Evolutionary conservation across 2,797 vertebrate species (phyloP), one percentile per base, ranked within the genome.

Genomic region (Taeniopygia guttata): DNA sequence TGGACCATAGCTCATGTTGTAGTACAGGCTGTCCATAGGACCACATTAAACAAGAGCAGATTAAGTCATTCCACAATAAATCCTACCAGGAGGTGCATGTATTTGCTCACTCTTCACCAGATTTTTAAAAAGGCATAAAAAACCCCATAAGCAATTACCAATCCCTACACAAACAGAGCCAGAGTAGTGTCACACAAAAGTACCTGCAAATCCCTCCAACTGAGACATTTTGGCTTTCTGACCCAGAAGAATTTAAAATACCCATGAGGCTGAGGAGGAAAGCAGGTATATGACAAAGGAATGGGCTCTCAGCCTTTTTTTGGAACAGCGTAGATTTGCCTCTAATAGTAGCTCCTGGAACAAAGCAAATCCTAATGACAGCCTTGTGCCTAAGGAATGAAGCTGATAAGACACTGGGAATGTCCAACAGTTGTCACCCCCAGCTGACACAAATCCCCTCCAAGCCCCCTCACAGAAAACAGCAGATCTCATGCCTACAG

Each of bases 371-470:
- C 68, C 49, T 84, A 83, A 85, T 77, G 43, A 49, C 62, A 55
- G 81, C 68, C 42, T 87, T 58, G 36, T 60, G 64, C 78, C 58
- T 64, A 87, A 84, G 6, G 81, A 84, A 94, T 8, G 18, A 96
- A 56, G 76, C 36, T 60, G 49, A 30, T 95, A 89, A 93, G 54
- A 78, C 76, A 76, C 51, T 26, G 76, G 51, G 76, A 94, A 95
- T 77, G 51, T 49, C 84, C 93, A 95, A 85, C 92, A 95, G 89
- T 92, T 96, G 95, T 95, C 89, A 85, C 21, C 6, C 40, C 26
- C 81, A 92, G 66, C 78, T 93, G 72, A 75, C 70, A 92, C 22
- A 95, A 92, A 94, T 89, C 89, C 88, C 56, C 55, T 79, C 51
- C 5, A 4, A 87, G 62, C 51, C 68, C 84, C 84, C 77, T 78